Conservation (phyloP, 2,888 invertebrate genomes). For the Calameuta filiformis region DNA sequence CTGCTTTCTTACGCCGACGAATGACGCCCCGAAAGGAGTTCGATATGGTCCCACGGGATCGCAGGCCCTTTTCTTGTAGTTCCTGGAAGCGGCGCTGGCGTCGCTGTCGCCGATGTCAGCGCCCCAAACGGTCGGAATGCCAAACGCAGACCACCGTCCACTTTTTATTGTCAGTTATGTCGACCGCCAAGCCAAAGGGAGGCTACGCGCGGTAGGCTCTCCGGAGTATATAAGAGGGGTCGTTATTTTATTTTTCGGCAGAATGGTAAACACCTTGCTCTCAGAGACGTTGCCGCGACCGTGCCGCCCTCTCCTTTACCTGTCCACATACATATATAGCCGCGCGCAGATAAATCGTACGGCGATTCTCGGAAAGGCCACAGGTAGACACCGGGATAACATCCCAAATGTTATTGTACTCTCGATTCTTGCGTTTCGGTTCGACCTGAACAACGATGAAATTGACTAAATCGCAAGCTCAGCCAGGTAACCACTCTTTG, state of each 20-base stretch:
- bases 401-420: not conserved
- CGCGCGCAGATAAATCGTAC: conserved; percentile 58
- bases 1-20: not conserved
- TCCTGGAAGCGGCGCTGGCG: not conserved
- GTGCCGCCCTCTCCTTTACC: conserved; percentile 44
- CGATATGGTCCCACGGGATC: not conserved
- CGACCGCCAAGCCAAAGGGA: conserved; percentile 14
- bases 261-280: conserved; percentile 65
- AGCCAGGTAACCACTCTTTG: not conserved
- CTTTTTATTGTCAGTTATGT: conserved; percentile 57
- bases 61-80: not conserved
- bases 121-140: not conserved
- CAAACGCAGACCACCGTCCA: conserved; percentile 24
- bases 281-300: conserved; percentile 52
- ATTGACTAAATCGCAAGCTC: not conserved
- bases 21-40: not conserved
- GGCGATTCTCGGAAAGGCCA: conserved; percentile 53
- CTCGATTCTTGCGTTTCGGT: not conserved
- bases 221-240: conserved; percentile 28
- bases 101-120: not conserved
- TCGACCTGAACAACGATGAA: not conserved
- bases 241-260: conserved; percentile 59
- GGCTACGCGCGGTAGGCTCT: not conserved
- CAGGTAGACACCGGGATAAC: conserved; percentile 40
- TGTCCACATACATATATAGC: conserved; percentile 14